Evolutionary conservation across 2,797 vertebrate species (phyloP), one percentile per base, ranked within the genome.

Genomic region (Distichodus sexfasciatus): DNA sequence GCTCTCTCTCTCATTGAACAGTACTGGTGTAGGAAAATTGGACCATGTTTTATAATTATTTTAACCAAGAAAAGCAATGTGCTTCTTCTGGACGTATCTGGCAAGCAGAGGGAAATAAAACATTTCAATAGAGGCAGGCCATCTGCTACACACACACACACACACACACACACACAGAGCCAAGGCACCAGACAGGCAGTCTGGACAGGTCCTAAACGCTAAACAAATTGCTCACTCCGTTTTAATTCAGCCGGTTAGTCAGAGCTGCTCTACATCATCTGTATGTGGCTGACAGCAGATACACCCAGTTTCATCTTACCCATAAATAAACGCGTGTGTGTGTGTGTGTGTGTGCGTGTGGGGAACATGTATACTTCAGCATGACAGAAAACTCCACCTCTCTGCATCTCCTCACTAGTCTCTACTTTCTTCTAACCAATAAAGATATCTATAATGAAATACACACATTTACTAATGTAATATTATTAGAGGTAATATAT

Each of bases 31-130:
- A n/a, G n/a, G n/a, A n/a, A n/a, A n/a, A n/a, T n/a, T n/a, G n/a
- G n/a, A n/a, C n/a, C n/a, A n/a, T n/a, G n/a, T n/a, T n/a, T n/a
- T 82, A 87, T 89, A 86, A 90, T 89, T 89, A 89, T 88, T 90
- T 86, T 85, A 89, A 87, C 88, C 89, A 88, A 87, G 83, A 89
- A 88, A 89, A 88, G 87, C 82, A 85, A 87, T 86, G 87, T 86
- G 87, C 87, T 87, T 87, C 87, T 87, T 90, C 87, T 83, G 88
- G 89, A 89, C 87, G 87, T 88, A 87, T 88, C 86, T 86, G 87
- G 85, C 85, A 86, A 89, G 88, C 88, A 76, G 76, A 61, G 90
- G 88, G 88, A 90, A 89, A 90, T 90, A 88, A 88, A 90, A 87
- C 88, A 87, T 87, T 86, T 89, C 86, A 87, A 89, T 89, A 85